These are phyloP conservation scores for Sericinus montela DNA, from an alignment of 2,888 invertebrate genomes.

Conservation along the genomic window DNA sequence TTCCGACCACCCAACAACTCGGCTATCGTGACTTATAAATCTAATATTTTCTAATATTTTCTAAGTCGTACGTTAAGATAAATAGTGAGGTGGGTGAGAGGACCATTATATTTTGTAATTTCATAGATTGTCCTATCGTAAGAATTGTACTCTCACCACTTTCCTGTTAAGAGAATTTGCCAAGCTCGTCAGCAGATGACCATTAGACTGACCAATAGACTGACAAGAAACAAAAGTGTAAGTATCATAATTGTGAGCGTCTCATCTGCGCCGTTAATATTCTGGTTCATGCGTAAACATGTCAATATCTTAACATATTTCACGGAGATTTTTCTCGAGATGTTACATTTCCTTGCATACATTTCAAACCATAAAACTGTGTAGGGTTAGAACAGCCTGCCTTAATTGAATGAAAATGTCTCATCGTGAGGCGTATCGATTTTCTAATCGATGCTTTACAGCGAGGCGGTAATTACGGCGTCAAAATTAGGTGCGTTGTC, in stretches of 20 bases:
- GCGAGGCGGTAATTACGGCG: slow-evolving; percentile 29
- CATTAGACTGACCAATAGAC: too few species aligned
- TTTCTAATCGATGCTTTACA: slow-evolving; percentile 25
- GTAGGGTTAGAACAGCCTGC: neutral
- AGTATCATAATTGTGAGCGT: too few species aligned
- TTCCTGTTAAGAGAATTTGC: slow-evolving; percentile 29
- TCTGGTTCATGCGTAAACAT: too few species aligned
- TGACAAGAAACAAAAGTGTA: too few species aligned
- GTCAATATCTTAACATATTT: too few species aligned
- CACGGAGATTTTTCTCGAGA: neutral
- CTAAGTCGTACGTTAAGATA: too few species aligned
- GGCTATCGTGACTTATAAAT: too few species aligned
- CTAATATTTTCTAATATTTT: too few species aligned
- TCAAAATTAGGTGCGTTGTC: slow-evolving; percentile 28
- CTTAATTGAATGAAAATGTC: slow-evolving; percentile 8
- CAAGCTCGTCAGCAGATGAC: too few species aligned
- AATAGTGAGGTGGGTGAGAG: slow-evolving; percentile 5
- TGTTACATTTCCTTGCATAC: neutral
- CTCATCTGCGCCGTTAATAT: too few species aligned
- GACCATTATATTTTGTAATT: slow-evolving; percentile 11
- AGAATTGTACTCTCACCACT: slow-evolving; percentile 22
- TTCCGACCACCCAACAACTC: too few species aligned
- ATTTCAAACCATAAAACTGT: slow-evolving; percentile 1
- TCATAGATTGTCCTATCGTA: slow-evolving; percentile 2
- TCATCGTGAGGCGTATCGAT: slow-evolving; percentile 24